Percentiles rank a stretch among this genome's conserved stretches.
phyloP scores from a whole-genome alignment of 2,113 vertebrate species.

The Ictalurus furcatus region DNA sequence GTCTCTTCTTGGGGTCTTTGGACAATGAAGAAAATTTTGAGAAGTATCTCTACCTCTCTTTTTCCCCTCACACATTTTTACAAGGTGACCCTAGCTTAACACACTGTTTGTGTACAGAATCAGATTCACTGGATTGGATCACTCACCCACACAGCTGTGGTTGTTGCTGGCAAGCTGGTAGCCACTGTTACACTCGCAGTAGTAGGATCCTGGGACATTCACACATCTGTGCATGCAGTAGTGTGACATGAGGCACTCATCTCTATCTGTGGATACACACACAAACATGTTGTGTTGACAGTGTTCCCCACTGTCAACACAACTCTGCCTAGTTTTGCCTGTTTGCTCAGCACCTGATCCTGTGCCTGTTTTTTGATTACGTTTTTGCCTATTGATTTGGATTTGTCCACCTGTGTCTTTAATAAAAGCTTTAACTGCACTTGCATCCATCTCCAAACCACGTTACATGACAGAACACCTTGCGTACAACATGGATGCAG shows the following conservation, averaged over 20 bases:
- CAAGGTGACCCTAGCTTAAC: background rate
- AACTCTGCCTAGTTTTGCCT: too few relatives aligned
- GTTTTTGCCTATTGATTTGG: too few relatives aligned
- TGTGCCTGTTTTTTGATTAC: too few relatives aligned
- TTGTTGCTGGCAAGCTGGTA: slow-evolving; percentile 92
- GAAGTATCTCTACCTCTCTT: background rate
- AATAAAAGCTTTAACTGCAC: too few relatives aligned
- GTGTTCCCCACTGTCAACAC: background rate
- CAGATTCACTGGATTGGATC: background rate
- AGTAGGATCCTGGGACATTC: slow-evolving; percentile 90
- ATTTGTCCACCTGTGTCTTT: too few relatives aligned
- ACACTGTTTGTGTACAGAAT: slow-evolving; percentile 10
- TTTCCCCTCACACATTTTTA: background rate
- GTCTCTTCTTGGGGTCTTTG: background rate
- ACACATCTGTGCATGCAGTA: slow-evolving; percentile 94
- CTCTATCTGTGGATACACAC: slow-evolving; percentile 76
- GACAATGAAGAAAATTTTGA: background rate
- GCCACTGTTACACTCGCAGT: slow-evolving; percentile 90
- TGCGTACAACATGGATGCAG: too few relatives aligned
- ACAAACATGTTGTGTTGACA: slow-evolving; percentile 16
- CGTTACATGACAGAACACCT: too few relatives aligned
- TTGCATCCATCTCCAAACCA: too few relatives aligned
- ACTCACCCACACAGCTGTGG: slow-evolving; percentile 93
- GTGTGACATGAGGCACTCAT: slow-evolving; percentile 84
- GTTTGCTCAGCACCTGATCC: too few relatives aligned